These are phyloP conservation scores for Cephalopachus bancanus DNA, from an alignment of 2,797 vertebrate genomes.

Conservation along the genomic window DNA sequence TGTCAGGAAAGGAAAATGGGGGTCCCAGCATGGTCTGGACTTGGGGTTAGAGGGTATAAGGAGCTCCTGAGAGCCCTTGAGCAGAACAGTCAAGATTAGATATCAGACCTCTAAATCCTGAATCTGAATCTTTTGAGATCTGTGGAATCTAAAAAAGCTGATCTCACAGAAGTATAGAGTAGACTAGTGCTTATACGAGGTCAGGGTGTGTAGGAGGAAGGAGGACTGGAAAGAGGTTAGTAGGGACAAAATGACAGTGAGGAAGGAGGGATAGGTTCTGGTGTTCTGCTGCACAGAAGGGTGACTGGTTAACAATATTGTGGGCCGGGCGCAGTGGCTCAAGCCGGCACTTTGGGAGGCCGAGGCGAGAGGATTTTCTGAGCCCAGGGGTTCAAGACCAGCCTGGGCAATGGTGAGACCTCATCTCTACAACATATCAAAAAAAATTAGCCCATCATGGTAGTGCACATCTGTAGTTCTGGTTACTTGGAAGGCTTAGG, in stretches of 20 bases:
- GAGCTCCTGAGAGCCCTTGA: neutral
- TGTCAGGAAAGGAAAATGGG: accelerated
- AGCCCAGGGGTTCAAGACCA: no score
- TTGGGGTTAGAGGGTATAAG: neutral
- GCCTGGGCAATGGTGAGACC: no score
- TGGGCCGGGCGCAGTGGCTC: no score
- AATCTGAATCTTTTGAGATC: neutral
- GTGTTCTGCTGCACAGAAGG: neutral
- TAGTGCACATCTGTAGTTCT: no score
- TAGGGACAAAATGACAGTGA: neutral
- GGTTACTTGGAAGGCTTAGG: no score
- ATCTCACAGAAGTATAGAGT: neutral
- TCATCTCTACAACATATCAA: no score
- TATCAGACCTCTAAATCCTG: neutral
- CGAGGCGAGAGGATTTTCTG: no score
- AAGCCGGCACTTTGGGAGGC: no score
- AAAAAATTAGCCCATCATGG: no score
- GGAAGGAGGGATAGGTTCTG: neutral
- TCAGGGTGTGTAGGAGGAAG: neutral
- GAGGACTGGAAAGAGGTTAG: no score
- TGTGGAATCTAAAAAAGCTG: neutral
- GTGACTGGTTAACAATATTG: neutral
- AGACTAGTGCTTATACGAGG: neutral
- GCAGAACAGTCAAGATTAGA: neutral
- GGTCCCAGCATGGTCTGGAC: neutral